These are phyloP conservation scores for Penaeus indicus DNA, from an alignment of 1,140 invertebrate genomes.

Conservation along the genomic window DNA sequence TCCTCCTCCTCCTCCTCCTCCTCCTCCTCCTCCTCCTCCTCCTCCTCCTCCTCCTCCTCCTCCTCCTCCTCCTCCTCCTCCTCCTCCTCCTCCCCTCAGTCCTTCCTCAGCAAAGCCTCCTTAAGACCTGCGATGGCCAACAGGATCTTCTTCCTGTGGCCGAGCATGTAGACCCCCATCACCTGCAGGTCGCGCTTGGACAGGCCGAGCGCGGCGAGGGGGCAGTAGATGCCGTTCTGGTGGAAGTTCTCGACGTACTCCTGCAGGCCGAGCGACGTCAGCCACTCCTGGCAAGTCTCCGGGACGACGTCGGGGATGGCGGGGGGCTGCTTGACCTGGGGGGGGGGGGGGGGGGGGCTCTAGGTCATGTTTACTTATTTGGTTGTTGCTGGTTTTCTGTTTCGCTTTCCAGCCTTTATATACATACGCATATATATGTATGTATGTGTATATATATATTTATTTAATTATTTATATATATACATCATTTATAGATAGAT, in stretches of 20 bases:
- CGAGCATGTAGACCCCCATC: conserved; percentile 56
- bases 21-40: too few relatives aligned
- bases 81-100: background rate
- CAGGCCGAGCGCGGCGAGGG: conserved; percentile 53
- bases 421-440: too few relatives aligned
- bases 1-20: too few relatives aligned
- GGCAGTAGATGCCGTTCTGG: conserved; percentile 59
- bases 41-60: too few relatives aligned
- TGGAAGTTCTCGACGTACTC: conserved; percentile 64
- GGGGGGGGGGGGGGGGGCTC: background rate
- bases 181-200: conserved; percentile 58
- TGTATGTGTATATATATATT: too few relatives aligned
- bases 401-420: too few relatives aligned
- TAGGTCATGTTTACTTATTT: too few relatives aligned
- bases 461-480: too few relatives aligned
- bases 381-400: too few relatives aligned
- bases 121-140: conserved; percentile 36
- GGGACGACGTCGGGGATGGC: conserved; percentile 35
- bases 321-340: conserved; percentile 36
- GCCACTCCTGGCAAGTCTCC: conserved; percentile 56
- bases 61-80: too few relatives aligned
- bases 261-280: conserved; percentile 27
- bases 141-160: conserved; percentile 58
- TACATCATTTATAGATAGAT: too few relatives aligned
- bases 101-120: conserved; percentile 32